A percentile compares a stretch with the other conserved stretches of the same genome.
phyloP scores from a whole-genome alignment of 2,797 vertebrate genomes.

The Leuciscus waleckii region DNA sequence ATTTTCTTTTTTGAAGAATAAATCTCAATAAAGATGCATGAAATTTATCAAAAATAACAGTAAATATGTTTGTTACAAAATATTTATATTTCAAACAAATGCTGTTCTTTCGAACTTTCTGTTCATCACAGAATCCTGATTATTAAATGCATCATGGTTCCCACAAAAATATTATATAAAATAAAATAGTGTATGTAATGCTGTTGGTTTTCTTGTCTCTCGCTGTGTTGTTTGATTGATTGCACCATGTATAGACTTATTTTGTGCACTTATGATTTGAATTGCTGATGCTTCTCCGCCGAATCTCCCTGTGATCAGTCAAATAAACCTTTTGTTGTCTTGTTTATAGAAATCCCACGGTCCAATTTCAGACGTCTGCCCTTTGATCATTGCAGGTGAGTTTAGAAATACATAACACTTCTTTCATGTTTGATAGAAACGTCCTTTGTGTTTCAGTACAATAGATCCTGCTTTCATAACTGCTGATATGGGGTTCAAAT shows the following conservation, averaged over 20 bases:
- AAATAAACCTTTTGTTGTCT: conserved; percentile 25
- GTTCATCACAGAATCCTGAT: background rate
- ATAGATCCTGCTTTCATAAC: background rate
- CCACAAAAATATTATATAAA: background rate
- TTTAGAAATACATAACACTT: background rate
- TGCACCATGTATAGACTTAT: background rate
- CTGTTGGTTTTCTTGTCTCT: background rate
- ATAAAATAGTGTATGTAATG: background rate
- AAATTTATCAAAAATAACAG: background rate
- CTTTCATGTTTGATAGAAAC: background rate
- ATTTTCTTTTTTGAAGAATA: background rate
- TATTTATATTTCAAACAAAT: background rate
- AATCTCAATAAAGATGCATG: background rate
- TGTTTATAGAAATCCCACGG: conserved; percentile 84
- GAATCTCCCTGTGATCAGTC: background rate
- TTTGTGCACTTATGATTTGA: background rate
- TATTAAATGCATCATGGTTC: background rate
- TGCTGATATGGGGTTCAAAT: background rate
- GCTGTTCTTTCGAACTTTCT: background rate
- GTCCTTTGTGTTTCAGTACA: background rate
- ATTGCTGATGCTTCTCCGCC: background rate
- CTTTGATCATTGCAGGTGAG: conserved; percentile 98
- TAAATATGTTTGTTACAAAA: background rate
- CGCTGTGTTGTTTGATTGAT: background rate
- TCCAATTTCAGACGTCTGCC: conserved; percentile 91